Base-by-base conservation (phyloP, 2,888 invertebrate genomes). In the Pachydiplax longipennis region DNA sequence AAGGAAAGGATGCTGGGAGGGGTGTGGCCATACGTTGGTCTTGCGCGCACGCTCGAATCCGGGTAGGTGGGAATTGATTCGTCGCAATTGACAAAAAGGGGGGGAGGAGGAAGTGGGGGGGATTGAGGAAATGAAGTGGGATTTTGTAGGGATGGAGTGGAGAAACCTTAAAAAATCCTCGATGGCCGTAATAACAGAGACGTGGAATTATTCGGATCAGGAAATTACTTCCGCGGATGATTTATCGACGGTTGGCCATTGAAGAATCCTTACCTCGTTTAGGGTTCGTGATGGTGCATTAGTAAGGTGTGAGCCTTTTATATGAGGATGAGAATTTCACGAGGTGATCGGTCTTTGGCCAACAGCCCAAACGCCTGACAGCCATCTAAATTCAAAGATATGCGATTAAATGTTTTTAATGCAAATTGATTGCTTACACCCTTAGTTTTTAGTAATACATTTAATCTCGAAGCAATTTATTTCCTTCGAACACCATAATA, bases 41-140 rank as follows among this genome's bases (percentile, higher is more conserved):
- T 37, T 87, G 40, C 87, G 87, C 87, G 87, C 87, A 65, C 61
- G 87, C 87, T 37, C 87, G 87, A 65, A 87, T 87, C 87, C 65
- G 87, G 61, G 73, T 58, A 87, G 87, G 87, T 87, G 87, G 87
- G 18, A 87, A 87, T 87, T 87, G 87, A 87, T 87, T 87, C 87
- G 87, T 87, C 61, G 87, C 87, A 87, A 87, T 87, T 87, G 87
- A 87, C 87, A 87, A 87, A 87, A 87, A 87, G 87, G 87, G 87
- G 87, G 37, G 87, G 87, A 37, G 1, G 53, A 18, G 83, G 31
- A 35, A 18, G 83, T 35, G 58, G 53, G 31, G 35, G 31, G 37
- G 58, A 15, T 1, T 31, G 10, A 48, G 82, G n/a, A 82, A 82
- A 82, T 82, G 82, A 82, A 82, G 82, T 82, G 82, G 48, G 82